Conservation (phyloP, 2,797 vertebrate genomes). For the Chelidonichthys spinosus region DNA sequence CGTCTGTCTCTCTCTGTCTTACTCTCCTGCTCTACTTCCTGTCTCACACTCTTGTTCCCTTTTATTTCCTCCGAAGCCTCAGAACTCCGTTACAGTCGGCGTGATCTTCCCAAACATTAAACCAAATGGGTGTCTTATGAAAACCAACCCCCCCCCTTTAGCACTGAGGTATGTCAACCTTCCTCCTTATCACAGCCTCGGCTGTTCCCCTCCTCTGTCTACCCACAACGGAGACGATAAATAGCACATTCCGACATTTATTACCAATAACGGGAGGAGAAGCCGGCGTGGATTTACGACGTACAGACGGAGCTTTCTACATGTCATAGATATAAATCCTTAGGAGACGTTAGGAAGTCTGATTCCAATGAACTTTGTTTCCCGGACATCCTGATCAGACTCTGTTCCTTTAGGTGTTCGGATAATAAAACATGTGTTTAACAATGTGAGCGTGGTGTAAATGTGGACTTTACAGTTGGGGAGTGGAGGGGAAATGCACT, state of each 20-base stretch:
- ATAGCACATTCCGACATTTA: conserved; percentile 1
- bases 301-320: conserved; percentile 1
- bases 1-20: conserved; percentile 42
- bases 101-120: conserved; percentile 23
- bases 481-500: conserved; percentile 15
- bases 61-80: conserved; percentile 5
- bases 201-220: neutral
- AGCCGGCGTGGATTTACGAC: conserved; percentile 18
- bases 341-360: neutral
- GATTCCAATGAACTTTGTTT: neutral
- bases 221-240: neutral
- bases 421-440: conserved; percentile 9
- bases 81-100: conserved; percentile 8
- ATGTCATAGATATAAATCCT: conserved; percentile 14
- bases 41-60: conserved; percentile 15
- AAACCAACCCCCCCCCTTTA: conserved; percentile 4
- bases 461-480: conserved; percentile 12
- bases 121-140: conserved; percentile 2
- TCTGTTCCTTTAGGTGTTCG: neutral
- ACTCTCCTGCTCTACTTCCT: conserved; percentile 36
- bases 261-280: conserved; percentile 17
- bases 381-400: neutral
- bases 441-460: neutral
- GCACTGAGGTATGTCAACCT: conserved; percentile 3
- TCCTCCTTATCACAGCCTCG: neutral